These are phyloP conservation scores for Venusia cambrica DNA, from an alignment of 2,888 invertebrate species.

Conservation along the genomic window DNA sequence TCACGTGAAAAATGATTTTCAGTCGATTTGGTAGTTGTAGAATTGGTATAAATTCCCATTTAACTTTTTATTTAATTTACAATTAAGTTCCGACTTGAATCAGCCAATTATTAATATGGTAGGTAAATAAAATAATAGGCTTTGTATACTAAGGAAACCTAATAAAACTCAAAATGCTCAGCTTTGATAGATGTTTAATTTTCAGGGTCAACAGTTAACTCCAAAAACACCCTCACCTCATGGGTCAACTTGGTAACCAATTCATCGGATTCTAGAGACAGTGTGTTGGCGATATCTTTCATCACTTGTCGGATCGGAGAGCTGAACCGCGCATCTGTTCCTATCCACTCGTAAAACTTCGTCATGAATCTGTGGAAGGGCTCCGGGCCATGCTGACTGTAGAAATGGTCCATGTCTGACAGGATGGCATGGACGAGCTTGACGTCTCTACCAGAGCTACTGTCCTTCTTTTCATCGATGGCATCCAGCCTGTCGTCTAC, in stretches of 20 bases:
- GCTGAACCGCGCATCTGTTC: conserved; percentile 31
- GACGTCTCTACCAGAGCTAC: conserved; percentile 40
- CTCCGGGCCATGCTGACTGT: conserved; percentile 37
- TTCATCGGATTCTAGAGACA: conserved; percentile 35
- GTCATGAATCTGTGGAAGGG: conserved; percentile 47
- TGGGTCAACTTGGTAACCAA: conserved; percentile 45
- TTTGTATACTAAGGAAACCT: no score
- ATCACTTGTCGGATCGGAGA: conserved; percentile 36
- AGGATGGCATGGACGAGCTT: conserved; percentile 50
- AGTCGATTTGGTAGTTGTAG: no score
- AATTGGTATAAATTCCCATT: no score
- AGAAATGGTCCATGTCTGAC: conserved; percentile 61
- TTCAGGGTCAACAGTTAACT: conserved; percentile 50
- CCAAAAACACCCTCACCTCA: conserved; percentile 56
- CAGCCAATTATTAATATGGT: no score
- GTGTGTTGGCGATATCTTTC: conserved; percentile 35
- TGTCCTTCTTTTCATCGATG: conserved; percentile 26
- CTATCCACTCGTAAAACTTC: conserved; percentile 41
- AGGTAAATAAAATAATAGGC: no score
- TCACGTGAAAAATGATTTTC: no score
- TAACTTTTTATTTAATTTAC: no score
- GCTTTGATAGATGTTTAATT: no score
- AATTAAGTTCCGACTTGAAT: no score
- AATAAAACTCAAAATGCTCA: no score
- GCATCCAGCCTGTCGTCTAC: conserved; percentile 41